Percentiles rank a stretch among this genome's conserved stretches.
Evolutionary conservation across 2,113 vertebrate genomes (phyloP).

Genomic region (Thymallus thymallus): DNA sequence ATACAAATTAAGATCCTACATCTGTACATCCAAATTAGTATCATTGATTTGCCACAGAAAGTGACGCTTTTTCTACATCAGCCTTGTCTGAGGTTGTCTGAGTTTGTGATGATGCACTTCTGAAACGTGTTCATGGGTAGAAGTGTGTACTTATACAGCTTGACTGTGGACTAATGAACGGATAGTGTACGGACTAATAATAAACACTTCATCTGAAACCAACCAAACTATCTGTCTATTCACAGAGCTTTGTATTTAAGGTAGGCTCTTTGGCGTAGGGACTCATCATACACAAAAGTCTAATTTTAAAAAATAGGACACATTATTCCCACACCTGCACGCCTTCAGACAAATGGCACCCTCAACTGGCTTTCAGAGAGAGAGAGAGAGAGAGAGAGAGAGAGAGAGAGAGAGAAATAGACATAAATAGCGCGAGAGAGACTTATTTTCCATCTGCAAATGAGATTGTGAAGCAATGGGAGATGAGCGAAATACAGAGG

Average conservation of each 20-base stretch:
- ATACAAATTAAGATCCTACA: too few species aligned
- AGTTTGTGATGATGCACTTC: not conserved
- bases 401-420: constrained; percentile 12
- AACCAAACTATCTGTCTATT: not conserved
- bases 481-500: not conserved
- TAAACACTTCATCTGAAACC: too few species aligned
- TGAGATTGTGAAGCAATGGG: constrained; percentile 22
- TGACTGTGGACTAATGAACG: not conserved
- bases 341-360: constrained; percentile 52
- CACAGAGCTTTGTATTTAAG: not conserved
- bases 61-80: too few species aligned
- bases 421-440: constrained; percentile 25
- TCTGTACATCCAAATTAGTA: too few species aligned
- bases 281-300: constrained; percentile 51
- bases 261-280: constrained; percentile 1
- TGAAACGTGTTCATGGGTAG: not conserved
- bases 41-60: too few species aligned
- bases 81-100: not conserved
- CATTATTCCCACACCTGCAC: constrained; percentile 27
- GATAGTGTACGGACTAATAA: not conserved
- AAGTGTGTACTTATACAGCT: too few species aligned
- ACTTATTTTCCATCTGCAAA: constrained; percentile 22
- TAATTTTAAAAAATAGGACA: constrained; percentile 60
- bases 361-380: constrained; percentile 43
- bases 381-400: constrained; percentile 3